Conservation (phyloP, 2,797 vertebrate genomes). For the Todus mexicanus region DNA sequence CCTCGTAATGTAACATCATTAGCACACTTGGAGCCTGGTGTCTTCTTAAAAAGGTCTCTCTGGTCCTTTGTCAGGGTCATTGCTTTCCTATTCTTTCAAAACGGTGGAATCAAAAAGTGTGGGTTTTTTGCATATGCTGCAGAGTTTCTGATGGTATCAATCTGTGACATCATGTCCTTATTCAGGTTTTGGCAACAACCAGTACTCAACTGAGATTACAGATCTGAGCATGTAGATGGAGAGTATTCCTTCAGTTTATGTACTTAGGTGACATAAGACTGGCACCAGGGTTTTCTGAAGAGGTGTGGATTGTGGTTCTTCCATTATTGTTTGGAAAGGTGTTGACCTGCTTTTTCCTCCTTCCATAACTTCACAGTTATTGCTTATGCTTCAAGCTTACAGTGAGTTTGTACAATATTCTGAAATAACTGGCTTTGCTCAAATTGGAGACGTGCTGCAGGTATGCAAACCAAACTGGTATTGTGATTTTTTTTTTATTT, state of each 20-base stretch:
- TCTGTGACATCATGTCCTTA: background rate
- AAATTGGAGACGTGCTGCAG: background rate
- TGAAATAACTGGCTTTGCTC: background rate
- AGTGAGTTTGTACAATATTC: background rate
- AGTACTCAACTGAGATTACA: background rate
- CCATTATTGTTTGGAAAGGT: background rate
- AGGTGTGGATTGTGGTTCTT: background rate
- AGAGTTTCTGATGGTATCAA: background rate
- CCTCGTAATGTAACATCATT: fast-evolving
- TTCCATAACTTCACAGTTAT: background rate
- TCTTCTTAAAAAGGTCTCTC: background rate
- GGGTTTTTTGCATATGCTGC: background rate
- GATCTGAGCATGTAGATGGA: background rate
- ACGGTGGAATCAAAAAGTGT: background rate
- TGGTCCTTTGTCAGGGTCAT: background rate
- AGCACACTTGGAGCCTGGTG: background rate
- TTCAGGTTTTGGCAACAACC: background rate
- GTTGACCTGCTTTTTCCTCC: background rate
- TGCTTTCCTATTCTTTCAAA: background rate
- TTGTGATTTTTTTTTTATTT: background rate
- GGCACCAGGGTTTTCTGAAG: background rate
- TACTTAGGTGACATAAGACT: background rate
- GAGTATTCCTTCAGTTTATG: background rate
- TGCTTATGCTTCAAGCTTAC: background rate
- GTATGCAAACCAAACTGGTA: background rate